These are phyloP conservation scores for Psophia crepitans DNA, from an alignment of 2,113 vertebrate genomes.

Conservation along the genomic window DNA sequence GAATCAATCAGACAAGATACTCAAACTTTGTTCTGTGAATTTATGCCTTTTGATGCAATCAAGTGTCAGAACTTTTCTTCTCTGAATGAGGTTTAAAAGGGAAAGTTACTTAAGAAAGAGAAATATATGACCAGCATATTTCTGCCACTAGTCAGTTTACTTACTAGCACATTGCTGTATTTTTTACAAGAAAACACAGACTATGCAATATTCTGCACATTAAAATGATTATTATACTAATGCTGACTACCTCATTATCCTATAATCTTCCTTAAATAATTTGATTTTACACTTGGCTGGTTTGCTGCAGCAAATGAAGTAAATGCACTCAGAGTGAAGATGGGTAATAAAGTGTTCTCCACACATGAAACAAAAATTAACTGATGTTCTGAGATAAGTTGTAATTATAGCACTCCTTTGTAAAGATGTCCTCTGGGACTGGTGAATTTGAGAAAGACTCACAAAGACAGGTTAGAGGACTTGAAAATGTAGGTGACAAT, in stretches of 20 bases:
- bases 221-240: not conserved
- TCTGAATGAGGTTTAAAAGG: not conserved
- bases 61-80: not conserved
- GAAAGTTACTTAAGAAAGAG: not conserved
- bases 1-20: not conserved
- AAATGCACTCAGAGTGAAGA: not conserved
- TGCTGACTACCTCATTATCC: not conserved
- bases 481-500: not conserved
- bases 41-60: not conserved
- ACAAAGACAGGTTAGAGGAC: not conserved
- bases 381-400: not conserved
- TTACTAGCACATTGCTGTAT: not conserved
- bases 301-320: conserved; percentile 15
- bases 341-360: not conserved
- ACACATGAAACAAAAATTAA: not conserved
- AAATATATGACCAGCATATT: not conserved
- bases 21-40: not conserved
- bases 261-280: conserved; percentile 44
- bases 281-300: conserved; percentile 40
- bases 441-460: not conserved
- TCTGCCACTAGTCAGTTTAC: not conserved
- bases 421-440: not conserved
- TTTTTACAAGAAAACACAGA: not conserved
- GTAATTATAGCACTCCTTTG: not conserved
- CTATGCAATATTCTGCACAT: not conserved